phyloP scores from a whole-genome alignment of 2,888 invertebrate species.

The Amphipyra tragopoginis region DNA sequence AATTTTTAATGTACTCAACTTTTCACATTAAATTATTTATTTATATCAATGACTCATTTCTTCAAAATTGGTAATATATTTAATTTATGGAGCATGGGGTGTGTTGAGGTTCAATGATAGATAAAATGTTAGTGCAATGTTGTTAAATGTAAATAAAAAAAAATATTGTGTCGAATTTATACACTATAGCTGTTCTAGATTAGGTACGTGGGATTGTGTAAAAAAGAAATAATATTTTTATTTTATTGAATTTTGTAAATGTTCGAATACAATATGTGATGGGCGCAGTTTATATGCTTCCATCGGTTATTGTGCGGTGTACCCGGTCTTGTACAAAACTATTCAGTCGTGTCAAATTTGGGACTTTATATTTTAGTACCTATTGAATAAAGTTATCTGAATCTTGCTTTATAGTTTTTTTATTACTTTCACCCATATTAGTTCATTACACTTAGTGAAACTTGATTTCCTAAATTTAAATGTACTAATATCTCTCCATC shows the following conservation, averaged over 20 bases:
- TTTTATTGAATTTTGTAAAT: constrained; percentile 66
- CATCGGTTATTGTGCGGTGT: constrained; percentile 38
- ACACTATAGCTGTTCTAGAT: constrained; percentile 55
- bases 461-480: too few species aligned
- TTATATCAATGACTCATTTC: constrained; percentile 50
- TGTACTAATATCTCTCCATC: background rate
- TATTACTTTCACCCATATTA: background rate
- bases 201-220: constrained; percentile 64
- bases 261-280: constrained; percentile 41
- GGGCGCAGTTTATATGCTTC: constrained; percentile 30
- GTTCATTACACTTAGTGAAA: too few species aligned
- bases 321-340: constrained; percentile 58
- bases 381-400: constrained; percentile 79
- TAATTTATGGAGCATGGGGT: constrained; percentile 36
- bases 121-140: constrained; percentile 59
- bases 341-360: constrained; percentile 76
- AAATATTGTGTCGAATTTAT: constrained; percentile 72
- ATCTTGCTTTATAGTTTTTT: constrained; percentile 48
- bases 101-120: constrained; percentile 40
- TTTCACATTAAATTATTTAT: constrained; percentile 61
- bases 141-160: constrained; percentile 70
- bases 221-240: constrained; percentile 62
- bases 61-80: constrained; percentile 47
- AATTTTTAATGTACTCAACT: constrained; percentile 47
- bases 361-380: constrained; percentile 76